Evolutionary conservation across 1,140 invertebrate species (phyloP).

Genomic region (Penaeus vannamei): DNA sequence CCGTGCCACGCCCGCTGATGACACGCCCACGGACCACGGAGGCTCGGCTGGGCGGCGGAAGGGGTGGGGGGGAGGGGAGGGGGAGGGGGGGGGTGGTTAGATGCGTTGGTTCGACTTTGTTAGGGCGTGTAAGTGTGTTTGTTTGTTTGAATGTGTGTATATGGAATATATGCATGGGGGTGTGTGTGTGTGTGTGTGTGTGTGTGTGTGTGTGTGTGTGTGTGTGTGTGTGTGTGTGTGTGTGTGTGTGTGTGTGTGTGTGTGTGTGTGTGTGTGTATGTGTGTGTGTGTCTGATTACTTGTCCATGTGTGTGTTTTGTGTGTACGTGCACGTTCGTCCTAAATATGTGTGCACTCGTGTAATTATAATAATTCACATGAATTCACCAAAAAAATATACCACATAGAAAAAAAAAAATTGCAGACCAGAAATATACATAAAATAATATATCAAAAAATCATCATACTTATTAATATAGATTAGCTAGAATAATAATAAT

Average conservation of each 20-base stretch:
- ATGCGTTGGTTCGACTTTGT: background rate
- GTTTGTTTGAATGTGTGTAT: background rate
- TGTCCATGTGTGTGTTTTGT: background rate
- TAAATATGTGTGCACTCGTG: background rate
- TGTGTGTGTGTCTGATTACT: background rate
- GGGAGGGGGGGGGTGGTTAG: slow-evolving; percentile 73
- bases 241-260: slow-evolving; percentile 4
- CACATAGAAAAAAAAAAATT: background rate
- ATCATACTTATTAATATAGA: too few species aligned
- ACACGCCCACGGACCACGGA: slow-evolving; percentile 96
- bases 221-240: slow-evolving; percentile 4
- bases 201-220: background rate
- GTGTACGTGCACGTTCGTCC: background rate
- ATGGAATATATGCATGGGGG: background rate
- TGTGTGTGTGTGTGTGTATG: slow-evolving; percentile 1
- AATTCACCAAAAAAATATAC: too few species aligned
- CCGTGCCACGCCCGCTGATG: slow-evolving; percentile 89
- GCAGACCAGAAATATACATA: background rate
- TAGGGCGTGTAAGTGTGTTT: background rate
- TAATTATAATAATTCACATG: too few species aligned
- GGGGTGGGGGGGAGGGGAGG: slow-evolving; percentile 71
- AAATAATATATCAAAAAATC: too few species aligned
- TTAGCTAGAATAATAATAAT: too few species aligned
- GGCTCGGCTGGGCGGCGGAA: slow-evolving; percentile 82
- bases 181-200: background rate